Conservation (phyloP, 2,113 vertebrate species). For the Apodemus sylvaticus region DNA sequence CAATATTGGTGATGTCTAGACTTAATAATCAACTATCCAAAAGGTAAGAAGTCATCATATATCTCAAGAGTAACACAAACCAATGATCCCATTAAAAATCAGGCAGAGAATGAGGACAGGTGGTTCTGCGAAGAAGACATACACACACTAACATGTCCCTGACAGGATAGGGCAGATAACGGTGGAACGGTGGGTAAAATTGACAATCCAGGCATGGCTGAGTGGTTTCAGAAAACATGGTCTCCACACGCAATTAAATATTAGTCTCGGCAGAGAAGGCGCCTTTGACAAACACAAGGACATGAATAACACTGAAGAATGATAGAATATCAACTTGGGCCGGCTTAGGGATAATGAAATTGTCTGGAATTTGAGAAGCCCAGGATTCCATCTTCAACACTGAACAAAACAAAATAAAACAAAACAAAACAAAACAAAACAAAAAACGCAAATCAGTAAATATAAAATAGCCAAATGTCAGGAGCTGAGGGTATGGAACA, state of each 20-base stretch:
- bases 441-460: background rate
- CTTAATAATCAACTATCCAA: background rate
- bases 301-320: background rate
- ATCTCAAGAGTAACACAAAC: background rate
- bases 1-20: background rate
- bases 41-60: background rate
- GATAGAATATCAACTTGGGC: too few relatives aligned
- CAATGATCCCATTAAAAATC: background rate
- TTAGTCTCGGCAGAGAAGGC: background rate
- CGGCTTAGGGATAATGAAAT: background rate
- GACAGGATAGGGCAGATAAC: background rate
- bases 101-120: too few relatives aligned
- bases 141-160: background rate
- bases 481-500: accelerated
- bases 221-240: background rate
- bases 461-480: background rate
- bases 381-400: background rate
- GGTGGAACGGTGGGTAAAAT: background rate
- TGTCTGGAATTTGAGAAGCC: background rate
- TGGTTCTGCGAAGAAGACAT: background rate
- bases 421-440: too few relatives aligned
- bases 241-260: background rate
- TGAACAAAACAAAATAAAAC: too few relatives aligned
- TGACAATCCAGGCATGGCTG: background rate
- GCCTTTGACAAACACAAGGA: background rate